phyloP scores from a whole-genome alignment of 2,113 vertebrate genomes.

The Entosphenus tridentatus region DNA sequence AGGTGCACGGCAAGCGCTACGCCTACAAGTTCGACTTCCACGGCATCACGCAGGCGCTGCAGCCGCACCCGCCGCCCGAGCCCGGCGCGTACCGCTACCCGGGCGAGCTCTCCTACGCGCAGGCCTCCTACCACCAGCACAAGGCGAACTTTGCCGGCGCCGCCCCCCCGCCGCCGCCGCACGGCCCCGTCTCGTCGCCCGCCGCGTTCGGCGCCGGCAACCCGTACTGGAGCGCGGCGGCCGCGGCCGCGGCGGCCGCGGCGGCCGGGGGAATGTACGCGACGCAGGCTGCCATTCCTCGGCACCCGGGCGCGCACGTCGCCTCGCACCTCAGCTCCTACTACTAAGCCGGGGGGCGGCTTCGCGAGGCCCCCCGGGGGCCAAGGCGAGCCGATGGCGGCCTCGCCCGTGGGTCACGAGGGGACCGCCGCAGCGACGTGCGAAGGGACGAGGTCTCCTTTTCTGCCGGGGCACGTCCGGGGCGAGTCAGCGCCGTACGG shows the following conservation, averaged over 20 bases:
- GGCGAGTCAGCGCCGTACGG: too few species aligned
- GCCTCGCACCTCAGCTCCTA: constrained; percentile 55
- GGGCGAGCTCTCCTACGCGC: constrained; percentile 47
- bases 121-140: constrained; percentile 44
- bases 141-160: constrained; percentile 71
- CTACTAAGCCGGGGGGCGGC: constrained; percentile 25
- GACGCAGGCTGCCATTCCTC: constrained; percentile 42
- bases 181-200: constrained; percentile 44
- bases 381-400: too few species aligned
- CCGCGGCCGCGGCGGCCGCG: constrained; percentile 12
- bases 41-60: constrained; percentile 56
- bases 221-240: constrained; percentile 59
- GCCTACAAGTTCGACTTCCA: constrained; percentile 78
- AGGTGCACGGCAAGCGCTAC: constrained; percentile 59
- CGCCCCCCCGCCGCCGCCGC: constrained; percentile 40
- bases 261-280: too few species aligned
- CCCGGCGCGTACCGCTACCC: constrained; percentile 61
- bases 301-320: constrained; percentile 51
- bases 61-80: constrained; percentile 49
- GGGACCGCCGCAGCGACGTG: too few species aligned
- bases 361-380: too few species aligned
- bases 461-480: too few species aligned
- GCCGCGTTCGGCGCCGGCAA: constrained; percentile 44
- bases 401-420: too few species aligned
- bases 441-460: too few species aligned